Conservation (phyloP, 2,888 invertebrate species). For the Sminthurides aquaticus region DNA sequence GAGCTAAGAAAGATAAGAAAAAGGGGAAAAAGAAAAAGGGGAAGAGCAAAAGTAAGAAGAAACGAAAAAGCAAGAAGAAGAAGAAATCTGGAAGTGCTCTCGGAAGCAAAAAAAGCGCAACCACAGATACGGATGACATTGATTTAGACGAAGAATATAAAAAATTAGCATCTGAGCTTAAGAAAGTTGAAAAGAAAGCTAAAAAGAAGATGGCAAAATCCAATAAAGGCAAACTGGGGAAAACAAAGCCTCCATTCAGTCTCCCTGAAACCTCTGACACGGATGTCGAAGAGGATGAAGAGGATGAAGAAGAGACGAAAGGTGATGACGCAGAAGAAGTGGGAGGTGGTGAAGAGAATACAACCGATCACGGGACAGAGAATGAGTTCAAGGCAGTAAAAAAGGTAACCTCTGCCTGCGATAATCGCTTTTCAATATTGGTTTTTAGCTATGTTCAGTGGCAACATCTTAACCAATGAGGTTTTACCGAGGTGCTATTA, state of each 20-base stretch:
- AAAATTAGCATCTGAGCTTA: slow-evolving; percentile 19
- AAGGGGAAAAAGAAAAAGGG: slow-evolving; percentile 6
- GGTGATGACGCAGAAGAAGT: slow-evolving; percentile 13
- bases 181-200: slow-evolving; percentile 18
- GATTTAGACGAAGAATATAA: slow-evolving; percentile 24
- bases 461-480: too few species aligned
- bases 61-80: slow-evolving; percentile 18
- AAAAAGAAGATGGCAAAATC: slow-evolving; percentile 4
- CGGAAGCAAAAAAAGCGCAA: slow-evolving; percentile 22
- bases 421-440: too few species aligned
- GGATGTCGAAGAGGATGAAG: slow-evolving; percentile 17
- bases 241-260: slow-evolving; percentile 2
- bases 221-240: slow-evolving; percentile 12
- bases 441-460: too few species aligned
- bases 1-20: not conserved
- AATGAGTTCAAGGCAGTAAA: slow-evolving; percentile 5
- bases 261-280: too few species aligned
- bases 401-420: too few species aligned
- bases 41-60: slow-evolving; percentile 18
- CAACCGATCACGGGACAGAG: slow-evolving; percentile 14
- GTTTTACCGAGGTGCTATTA: too few species aligned
- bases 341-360: slow-evolving; percentile 14
- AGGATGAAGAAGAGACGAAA: slow-evolving; percentile 12
- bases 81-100: slow-evolving; percentile 11
- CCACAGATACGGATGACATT: slow-evolving; percentile 10